These are phyloP conservation scores for Popillia japonica DNA, from an alignment of 1,140 invertebrate genomes.

Conservation along the genomic window DNA sequence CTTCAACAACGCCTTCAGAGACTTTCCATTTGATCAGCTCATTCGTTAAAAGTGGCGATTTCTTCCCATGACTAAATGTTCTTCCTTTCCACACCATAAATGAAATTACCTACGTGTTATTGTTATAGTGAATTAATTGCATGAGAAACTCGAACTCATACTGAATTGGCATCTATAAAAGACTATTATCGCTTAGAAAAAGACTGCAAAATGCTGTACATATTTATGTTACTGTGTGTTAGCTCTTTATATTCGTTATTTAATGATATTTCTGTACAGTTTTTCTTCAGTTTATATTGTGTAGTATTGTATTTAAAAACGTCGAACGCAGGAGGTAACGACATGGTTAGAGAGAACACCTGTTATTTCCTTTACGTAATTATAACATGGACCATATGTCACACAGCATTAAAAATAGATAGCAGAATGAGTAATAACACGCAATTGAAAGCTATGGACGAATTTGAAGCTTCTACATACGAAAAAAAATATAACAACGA, in stretches of 20 bases:
- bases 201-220: neutral
- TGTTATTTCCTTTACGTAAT: slow-evolving; percentile 26
- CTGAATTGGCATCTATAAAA: neutral
- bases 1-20: slow-evolving; percentile 75
- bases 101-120: neutral
- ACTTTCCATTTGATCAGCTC: slow-evolving; percentile 62
- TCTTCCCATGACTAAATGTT: neutral
- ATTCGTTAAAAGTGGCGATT: neutral
- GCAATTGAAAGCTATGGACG: neutral
- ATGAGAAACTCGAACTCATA: neutral
- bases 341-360: neutral
- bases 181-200: neutral
- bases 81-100: neutral
- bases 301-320: slow-evolving; percentile 35
- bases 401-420: slow-evolving; percentile 28
- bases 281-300: slow-evolving; percentile 26
- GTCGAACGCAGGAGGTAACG: slow-evolving; percentile 19
- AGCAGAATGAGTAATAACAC: neutral
- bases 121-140: neutral
- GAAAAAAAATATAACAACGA: no score
- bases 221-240: neutral
- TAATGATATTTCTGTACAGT: neutral
- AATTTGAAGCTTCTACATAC: neutral
- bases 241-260: neutral
- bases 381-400: slow-evolving; percentile 30